Conservation (phyloP, 2,888 invertebrate species). For the Scaptomyza tumidula region DNA sequence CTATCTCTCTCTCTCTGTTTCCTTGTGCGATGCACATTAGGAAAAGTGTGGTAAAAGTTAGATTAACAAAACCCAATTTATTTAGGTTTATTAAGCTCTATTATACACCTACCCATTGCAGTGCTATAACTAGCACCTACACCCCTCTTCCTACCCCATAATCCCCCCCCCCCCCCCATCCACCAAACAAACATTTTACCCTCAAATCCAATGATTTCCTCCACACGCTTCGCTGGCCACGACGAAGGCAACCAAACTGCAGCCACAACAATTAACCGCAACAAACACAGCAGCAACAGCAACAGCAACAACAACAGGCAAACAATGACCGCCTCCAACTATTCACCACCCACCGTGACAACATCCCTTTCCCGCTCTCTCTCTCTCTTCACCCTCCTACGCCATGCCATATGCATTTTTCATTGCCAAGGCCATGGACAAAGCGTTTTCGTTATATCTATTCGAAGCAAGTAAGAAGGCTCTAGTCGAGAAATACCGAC, state of each 20-base stretch:
- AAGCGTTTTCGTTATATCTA: neutral
- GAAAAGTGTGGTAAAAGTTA: neutral
- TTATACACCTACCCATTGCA: neutral
- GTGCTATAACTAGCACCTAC: slow-evolving; percentile 3
- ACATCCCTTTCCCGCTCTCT: slow-evolving; percentile 3
- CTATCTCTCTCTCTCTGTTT: neutral
- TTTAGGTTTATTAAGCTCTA: neutral
- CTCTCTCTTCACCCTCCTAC: neutral
- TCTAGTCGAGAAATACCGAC: too few relatives aligned
- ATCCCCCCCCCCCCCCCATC: too few relatives aligned
- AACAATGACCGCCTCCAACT: slow-evolving; percentile 43
- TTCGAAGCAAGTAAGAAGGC: too few relatives aligned
- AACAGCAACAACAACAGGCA: too few relatives aligned
- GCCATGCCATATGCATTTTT: slow-evolving; percentile 10
- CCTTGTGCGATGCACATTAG: too few relatives aligned
- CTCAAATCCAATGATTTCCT: slow-evolving; percentile 15
- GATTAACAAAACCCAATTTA: neutral
- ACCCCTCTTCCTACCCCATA: neutral
- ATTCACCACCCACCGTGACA: neutral
- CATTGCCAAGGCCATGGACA: slow-evolving; percentile 69
- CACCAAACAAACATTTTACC: too few relatives aligned
- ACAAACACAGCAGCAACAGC: slow-evolving; percentile 15
- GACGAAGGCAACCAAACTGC: slow-evolving; percentile 55
- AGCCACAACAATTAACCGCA: slow-evolving; percentile 51
- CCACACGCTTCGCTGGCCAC: slow-evolving; percentile 63